Percentiles rank a stretch among this genome's conserved stretches.
These are phyloP conservation scores for Illadopsis cleaveri DNA, from an alignment of 2,113 vertebrate genomes.

Conservation along the genomic window DNA sequence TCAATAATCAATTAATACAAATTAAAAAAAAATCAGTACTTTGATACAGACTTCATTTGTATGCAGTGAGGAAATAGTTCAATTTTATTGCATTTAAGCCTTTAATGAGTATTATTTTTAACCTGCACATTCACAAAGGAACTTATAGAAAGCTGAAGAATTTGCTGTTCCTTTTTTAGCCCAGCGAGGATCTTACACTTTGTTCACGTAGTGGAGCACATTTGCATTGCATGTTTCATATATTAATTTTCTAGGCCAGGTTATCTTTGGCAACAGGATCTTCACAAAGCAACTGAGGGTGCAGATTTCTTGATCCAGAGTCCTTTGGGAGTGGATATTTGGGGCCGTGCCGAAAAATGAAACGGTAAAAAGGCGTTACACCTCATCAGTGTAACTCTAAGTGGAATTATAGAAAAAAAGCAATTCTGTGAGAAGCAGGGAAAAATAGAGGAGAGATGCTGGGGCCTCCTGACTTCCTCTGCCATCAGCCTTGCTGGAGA, in stretches of 20 bases:
- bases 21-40: background rate
- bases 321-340: background rate
- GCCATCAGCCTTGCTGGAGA: background rate
- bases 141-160: background rate
- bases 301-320: conserved; percentile 6
- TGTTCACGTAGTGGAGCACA: background rate
- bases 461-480: background rate
- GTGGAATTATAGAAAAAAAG: background rate
- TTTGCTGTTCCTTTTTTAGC: background rate
- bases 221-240: background rate
- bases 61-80: background rate
- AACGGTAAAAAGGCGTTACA: background rate
- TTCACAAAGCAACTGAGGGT: background rate
- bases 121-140: background rate
- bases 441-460: background rate
- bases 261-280: conserved; percentile 49
- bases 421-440: background rate
- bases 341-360: background rate
- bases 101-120: conserved; percentile 11
- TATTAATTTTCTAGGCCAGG: conserved; percentile 52
- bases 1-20: background rate
- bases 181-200: background rate
- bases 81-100: background rate
- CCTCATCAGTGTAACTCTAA: background rate
- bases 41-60: background rate